These are phyloP conservation scores for Ctenomys sociabilis DNA, from an alignment of 2,113 vertebrate species.

Conservation along the genomic window DNA sequence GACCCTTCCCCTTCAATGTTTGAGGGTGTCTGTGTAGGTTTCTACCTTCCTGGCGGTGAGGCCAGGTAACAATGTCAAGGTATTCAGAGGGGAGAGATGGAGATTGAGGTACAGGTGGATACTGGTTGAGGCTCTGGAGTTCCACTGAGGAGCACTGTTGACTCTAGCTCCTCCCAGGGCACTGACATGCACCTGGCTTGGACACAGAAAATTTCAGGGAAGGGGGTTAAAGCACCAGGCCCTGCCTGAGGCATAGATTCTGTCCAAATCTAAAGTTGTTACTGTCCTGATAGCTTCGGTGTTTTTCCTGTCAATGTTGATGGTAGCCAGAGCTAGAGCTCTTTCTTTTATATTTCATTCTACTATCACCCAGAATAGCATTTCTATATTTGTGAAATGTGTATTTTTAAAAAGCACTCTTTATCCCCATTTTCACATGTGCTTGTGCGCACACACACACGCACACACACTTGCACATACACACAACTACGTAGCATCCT, in stretches of 20 bases:
- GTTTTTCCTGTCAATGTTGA: background rate
- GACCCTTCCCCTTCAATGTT: background rate
- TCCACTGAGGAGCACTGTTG: background rate
- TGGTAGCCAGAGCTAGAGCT: background rate
- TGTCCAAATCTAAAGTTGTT: background rate
- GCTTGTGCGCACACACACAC: background rate
- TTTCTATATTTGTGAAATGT: slow-evolving; percentile 26
- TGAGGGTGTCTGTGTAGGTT: background rate
- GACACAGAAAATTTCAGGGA: background rate
- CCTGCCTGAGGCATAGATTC: background rate
- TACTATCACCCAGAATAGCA: background rate
- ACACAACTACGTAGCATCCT: background rate
- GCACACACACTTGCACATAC: background rate
- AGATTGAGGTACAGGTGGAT: background rate
- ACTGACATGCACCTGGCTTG: fast-evolving
- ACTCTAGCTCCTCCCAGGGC: background rate
- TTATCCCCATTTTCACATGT: background rate
- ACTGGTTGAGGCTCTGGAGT: background rate
- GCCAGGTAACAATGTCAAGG: fast-evolving
- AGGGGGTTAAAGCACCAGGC: background rate
- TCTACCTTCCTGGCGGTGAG: fast-evolving
- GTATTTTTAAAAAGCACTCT: background rate
- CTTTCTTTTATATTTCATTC: background rate
- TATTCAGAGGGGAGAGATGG: background rate
- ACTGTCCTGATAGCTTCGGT: background rate